Evolutionary conservation across 2,888 invertebrate species (phyloP), one percentile per base, ranked within the genome.

Genomic region (Phortica okadai): DNA sequence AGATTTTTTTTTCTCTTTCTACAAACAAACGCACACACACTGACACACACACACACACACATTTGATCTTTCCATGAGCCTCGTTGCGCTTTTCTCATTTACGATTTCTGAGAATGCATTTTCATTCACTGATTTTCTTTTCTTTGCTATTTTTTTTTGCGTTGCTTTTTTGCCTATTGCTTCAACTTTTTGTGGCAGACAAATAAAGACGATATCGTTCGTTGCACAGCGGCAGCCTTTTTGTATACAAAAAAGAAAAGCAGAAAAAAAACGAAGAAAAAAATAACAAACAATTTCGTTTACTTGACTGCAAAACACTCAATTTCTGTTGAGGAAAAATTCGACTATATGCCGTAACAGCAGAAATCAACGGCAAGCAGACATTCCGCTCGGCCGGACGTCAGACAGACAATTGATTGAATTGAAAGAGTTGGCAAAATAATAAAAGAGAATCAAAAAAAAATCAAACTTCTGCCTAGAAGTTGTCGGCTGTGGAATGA

Each of bases 131-230:
- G 67, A 41, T 67, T 67, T 33, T 45, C n/a, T 44, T n/a, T 25
- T 50, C n/a, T 14, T 67, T 67, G n/a, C n/a, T n/a, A n/a, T n/a
- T n/a, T n/a, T n/a, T n/a, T n/a, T n/a, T n/a, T n/a, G n/a, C n/a
- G n/a, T 67, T 0, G 14, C 10, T 44, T 42, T 44, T 41, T 33
- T 33, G 16, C 42, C 10, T 66, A 8, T 10, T 10, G n/a, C 14
- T 44, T 42, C 11, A 73, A 59, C 44, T 59, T 74, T 45, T 25
- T 74, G 50, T 64, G 62, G 62, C 74, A 64, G 74, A 44, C 73
- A 74, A 74, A 74, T 74, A 74, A 50, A 74, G 74, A 74, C 74
- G 74, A 45, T 64, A 74, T 62, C 74, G 74, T 74, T 74, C 58
- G 62, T 59, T 58, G 73, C 59, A 62, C 73, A 73, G 44, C 14